Conservation (phyloP, 2,888 invertebrate genomes). For the Drosophila conformis region DNA sequence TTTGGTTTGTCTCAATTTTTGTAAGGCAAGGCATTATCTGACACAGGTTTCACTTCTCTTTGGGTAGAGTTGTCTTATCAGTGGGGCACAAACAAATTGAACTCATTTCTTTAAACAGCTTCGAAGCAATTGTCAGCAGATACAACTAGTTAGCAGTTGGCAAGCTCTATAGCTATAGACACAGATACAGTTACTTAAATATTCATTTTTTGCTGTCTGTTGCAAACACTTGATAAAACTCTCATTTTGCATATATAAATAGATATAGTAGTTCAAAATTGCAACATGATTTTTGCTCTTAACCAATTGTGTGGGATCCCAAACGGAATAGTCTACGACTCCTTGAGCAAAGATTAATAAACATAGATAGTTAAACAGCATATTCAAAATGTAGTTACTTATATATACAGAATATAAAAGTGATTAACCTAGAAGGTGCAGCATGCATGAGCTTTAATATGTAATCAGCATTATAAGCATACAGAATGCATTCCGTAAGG, state of each 20-base stretch:
- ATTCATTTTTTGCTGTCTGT: slow-evolving; percentile 19
- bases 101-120: slow-evolving; percentile 76
- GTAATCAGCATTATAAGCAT: not conserved
- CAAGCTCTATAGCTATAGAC: slow-evolving; percentile 24
- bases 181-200: slow-evolving; percentile 46
- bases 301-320: too few species aligned
- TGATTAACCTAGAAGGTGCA: too few species aligned
- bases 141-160: slow-evolving; percentile 14
- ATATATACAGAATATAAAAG: too few species aligned
- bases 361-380: too few species aligned
- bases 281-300: too few species aligned
- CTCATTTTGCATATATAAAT: not conserved
- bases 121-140: slow-evolving; percentile 58
- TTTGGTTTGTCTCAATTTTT: not conserved
- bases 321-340: too few species aligned
- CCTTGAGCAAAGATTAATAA: rapidly evolving
- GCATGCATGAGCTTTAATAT: not conserved
- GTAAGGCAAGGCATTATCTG: slow-evolving; percentile 42
- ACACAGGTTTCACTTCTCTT: not conserved
- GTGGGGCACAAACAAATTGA: slow-evolving; percentile 69
- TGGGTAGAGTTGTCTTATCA: slow-evolving; percentile 57
- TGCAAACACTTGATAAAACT: not conserved
- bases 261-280: not conserved
- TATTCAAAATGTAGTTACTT: too few species aligned
- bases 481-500: not conserved